Base-by-base conservation (phyloP, 23 tunicate species). In the Trididemnum clinides region DNA sequence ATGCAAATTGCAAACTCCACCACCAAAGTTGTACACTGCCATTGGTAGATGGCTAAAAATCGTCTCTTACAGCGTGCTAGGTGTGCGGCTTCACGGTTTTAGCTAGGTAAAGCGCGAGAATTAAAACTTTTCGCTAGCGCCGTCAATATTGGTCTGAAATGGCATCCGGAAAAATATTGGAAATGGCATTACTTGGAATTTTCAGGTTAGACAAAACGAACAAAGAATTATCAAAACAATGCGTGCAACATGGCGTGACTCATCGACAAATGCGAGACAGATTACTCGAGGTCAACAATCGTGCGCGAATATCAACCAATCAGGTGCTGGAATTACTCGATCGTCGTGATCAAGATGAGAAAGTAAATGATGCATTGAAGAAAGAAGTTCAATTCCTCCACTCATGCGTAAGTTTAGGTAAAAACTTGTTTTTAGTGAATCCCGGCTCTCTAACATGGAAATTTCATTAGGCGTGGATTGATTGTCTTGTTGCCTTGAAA, bases 171-270 rank as follows among this genome's bases (percentile, higher is more conserved):
- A n/a, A n/a, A n/a, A n/a, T n/a, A n/a, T n/a, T n/a, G n/a, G 75
- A 66, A 32, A 36, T 29, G 31, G 37, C 75, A 10, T 29, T 29
- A 6, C 19, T 29, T 20, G 18, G 37, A 2, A 37, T 32, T 31
- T 20, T 23, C 37, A 29, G 75, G 37, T 32, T 66, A 5, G 75
- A 66, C 31, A 29, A 31, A n/a, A 44, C 70, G 57, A 92, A 92
- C 65, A 77, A 87, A 37, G 97, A 92, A 15, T 69, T 92, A 39
- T 90, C 90, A 38, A 62, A 82, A 33, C 97, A 92, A 51, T 90
- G 90, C 44, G 97, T 92, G 5, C 82, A 92, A 37, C 97, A 92
- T 64, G 97, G 97, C 36, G 15, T 77, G 22, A 92, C 97, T 21
- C 97, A 92, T 82, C 82, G 82, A 22, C 84, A 73, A 33, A 92